These are phyloP conservation scores for Knipowitschia caucasica DNA, from an alignment of 2,797 vertebrate species.

Conservation along the genomic window DNA sequence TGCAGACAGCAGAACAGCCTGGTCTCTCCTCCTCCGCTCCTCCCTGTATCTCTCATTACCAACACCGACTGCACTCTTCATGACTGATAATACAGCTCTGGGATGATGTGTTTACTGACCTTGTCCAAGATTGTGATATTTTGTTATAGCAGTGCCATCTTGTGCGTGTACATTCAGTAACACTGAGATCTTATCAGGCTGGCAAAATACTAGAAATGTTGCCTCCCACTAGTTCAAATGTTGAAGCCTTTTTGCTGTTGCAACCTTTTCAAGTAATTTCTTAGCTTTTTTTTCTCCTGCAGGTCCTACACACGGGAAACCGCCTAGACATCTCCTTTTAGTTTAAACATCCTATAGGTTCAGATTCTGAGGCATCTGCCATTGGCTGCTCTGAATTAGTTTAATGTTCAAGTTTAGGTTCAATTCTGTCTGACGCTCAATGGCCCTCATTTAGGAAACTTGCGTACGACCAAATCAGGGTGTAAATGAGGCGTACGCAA, in stretches of 20 bases:
- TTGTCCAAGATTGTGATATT: slow-evolving; percentile 34
- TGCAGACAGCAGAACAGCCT: slow-evolving; percentile 11
- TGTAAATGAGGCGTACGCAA: too few relatives aligned
- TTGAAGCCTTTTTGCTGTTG: slow-evolving; percentile 12
- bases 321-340: too few relatives aligned
- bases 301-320: too few relatives aligned
- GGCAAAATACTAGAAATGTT: slow-evolving; percentile 20
- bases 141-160: slow-evolving; percentile 27
- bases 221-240: slow-evolving; percentile 11
- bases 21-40: slow-evolving; percentile 23
- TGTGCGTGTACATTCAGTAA: slow-evolving; percentile 9
- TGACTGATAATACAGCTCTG: slow-evolving; percentile 30
- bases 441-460: too few relatives aligned
- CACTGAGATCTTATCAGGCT: slow-evolving; percentile 30
- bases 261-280: slow-evolving; percentile 14
- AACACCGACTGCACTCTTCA: slow-evolving; percentile 34
- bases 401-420: too few relatives aligned
- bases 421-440: too few relatives aligned
- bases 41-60: slow-evolving; percentile 29
- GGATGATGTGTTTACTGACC: slow-evolving; percentile 50
- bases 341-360: too few relatives aligned
- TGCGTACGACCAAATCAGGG: too few relatives aligned
- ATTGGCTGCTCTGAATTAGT: too few relatives aligned
- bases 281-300: slow-evolving; percentile 1
- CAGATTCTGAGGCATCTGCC: too few relatives aligned